phyloP scores from a whole-genome alignment of 2,797 vertebrate genomes.

The Sphenopsis melanotis region DNA sequence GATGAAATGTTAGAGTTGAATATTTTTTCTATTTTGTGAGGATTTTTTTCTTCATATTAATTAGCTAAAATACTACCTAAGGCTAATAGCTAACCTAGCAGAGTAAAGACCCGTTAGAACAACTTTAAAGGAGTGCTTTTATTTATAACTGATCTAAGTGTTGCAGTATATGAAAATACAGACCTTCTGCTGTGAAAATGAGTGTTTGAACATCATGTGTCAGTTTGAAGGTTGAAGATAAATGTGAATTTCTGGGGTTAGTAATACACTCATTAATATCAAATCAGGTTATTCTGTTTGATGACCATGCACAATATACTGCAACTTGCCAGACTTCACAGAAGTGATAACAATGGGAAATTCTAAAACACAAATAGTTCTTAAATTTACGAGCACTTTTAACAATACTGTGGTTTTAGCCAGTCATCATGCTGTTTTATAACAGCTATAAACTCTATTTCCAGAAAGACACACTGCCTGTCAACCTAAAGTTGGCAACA shows the following conservation, averaged over 20 bases:
- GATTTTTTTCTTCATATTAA: background rate
- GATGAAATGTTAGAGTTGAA: background rate
- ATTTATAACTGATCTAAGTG: background rate
- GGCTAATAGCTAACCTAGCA: background rate
- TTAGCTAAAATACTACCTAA: background rate
- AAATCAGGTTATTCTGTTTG: background rate
- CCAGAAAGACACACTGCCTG: background rate
- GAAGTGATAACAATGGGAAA: background rate
- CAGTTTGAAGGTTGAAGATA: background rate
- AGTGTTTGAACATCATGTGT: background rate
- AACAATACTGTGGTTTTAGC: background rate
- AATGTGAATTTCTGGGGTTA: background rate
- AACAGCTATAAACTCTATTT: background rate
- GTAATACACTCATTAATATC: background rate
- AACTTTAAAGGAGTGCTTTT: background rate
- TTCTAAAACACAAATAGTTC: background rate
- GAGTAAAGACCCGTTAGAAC: background rate
- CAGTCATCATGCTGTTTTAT: background rate
- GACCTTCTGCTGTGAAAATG: background rate
- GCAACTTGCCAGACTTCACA: background rate
- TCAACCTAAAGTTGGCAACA: background rate
- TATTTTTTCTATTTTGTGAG: background rate
- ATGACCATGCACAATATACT: accelerated
- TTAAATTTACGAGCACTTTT: background rate
- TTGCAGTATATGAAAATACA: background rate